Evolutionary conservation across 2,888 invertebrate species (phyloP), one percentile per base, ranked within the genome.

Genomic region (Orchestes rusci): DNA sequence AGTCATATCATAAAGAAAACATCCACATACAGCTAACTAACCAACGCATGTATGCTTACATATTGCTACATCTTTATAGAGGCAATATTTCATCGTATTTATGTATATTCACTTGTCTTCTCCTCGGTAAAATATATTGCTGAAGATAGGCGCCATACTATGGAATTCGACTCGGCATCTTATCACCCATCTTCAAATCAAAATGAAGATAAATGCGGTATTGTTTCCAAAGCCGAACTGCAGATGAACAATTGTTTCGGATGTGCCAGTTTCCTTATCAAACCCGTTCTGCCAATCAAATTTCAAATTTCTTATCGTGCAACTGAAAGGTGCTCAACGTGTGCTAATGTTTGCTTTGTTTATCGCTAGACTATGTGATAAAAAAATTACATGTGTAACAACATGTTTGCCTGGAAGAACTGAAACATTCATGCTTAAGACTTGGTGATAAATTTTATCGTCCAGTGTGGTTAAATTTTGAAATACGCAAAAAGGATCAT

Each of bases 51-150:
- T 32, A 32, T 37, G 40, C 40, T 31, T 40, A 29, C 44, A 39
- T 20, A 39, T 40, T 41, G 41, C 41, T 45, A 45, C 45, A 41
- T 36, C 40, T 45, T 45, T 45, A 45, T 45, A 45, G 45, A 31
- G 32, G 41, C 28, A 28, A 41, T 45, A 45, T 41, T 45, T 45
- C 41, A 45, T 29, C 15, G 45, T 31, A 41, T 45, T 45, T 40
- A 40, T 40, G 40, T 37, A 40, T 34, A 40, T 33, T 32, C 43
- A 37, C 46, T 42, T 46, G 38, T 46, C 46, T 33, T 40, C 36
- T 27, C 17, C 35, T 30, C 18, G 38, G 39, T 42, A 38, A 46
- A 37, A 38, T 42, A n/a, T n/a, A 34, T 41, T 37, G 13, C 42
- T 19, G 41, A 38, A 16, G 23, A 20, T 38, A 37, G 46, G 42